phyloP scores from a whole-genome alignment of 2,113 vertebrate genomes.

The Pachyramphus minor region DNA sequence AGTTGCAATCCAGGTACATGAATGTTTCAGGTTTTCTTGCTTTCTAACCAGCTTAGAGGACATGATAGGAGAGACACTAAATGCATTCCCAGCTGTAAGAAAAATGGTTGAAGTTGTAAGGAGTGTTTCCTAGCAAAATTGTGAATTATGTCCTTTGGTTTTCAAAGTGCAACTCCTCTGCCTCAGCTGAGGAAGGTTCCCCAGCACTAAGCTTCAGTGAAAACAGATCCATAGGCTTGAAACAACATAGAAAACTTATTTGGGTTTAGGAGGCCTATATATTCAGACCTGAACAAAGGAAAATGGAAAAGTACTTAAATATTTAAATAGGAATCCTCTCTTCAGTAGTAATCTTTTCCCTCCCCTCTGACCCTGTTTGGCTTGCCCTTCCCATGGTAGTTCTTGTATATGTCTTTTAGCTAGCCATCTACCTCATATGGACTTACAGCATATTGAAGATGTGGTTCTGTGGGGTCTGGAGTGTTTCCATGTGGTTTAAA shows the following conservation, averaged over 20 bases:
- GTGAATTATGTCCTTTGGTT: not conserved
- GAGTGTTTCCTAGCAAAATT: not conserved
- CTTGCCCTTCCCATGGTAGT: not conserved
- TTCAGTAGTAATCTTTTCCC: not conserved
- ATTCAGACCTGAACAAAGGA: not conserved
- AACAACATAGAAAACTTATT: not conserved
- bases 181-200: not conserved
- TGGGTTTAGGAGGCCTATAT: not conserved
- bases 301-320: not conserved
- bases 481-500: conserved; percentile 57
- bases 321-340: not conserved
- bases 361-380: not conserved
- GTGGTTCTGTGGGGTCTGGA: conserved; percentile 50
- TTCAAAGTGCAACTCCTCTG: not conserved
- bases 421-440: not conserved
- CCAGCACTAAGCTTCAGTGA: not conserved
- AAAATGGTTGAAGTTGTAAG: not conserved
- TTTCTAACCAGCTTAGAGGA: not conserved
- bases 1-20: not conserved
- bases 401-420: not conserved
- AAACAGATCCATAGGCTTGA: not conserved
- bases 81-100: not conserved
- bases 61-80: not conserved
- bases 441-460: conserved; percentile 13
- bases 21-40: not conserved